Conservation (phyloP, 2,113 vertebrate genomes). For the Pycnonotus jocosus region DNA sequence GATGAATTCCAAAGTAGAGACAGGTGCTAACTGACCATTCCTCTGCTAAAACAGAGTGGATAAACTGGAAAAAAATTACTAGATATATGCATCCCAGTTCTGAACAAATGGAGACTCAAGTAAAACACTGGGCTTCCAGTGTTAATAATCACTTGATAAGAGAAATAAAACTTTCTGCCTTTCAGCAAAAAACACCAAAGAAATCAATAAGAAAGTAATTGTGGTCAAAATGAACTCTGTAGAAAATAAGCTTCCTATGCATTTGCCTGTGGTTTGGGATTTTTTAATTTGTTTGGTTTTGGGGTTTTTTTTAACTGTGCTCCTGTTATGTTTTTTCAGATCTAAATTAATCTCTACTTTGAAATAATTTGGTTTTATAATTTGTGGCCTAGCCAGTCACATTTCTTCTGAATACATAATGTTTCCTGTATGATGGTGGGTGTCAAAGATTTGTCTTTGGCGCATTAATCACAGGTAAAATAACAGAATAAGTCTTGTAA, state of each 20-base stretch:
- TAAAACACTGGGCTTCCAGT: not conserved
- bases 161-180: not conserved
- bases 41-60: not conserved
- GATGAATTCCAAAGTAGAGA: not conserved
- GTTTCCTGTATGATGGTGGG: not conserved
- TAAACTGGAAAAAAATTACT: not conserved
- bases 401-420: not conserved
- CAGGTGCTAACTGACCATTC: not conserved
- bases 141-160: not conserved
- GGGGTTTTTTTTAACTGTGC: not conserved
- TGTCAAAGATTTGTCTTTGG: not conserved
- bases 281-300: not conserved
- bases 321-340: not conserved
- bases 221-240: not conserved
- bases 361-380: not conserved
- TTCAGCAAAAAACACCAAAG: not conserved
- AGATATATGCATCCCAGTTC: rapidly evolving
- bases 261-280: not conserved
- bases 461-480: not conserved
- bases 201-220: constrained; percentile 20
- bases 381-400: not conserved
- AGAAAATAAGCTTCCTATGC: not conserved
- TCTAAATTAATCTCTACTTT: not conserved
- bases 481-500: not conserved
- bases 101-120: not conserved